Conservation (phyloP, 2,113 vertebrate species). For the Hippopotamus amphibius region DNA sequence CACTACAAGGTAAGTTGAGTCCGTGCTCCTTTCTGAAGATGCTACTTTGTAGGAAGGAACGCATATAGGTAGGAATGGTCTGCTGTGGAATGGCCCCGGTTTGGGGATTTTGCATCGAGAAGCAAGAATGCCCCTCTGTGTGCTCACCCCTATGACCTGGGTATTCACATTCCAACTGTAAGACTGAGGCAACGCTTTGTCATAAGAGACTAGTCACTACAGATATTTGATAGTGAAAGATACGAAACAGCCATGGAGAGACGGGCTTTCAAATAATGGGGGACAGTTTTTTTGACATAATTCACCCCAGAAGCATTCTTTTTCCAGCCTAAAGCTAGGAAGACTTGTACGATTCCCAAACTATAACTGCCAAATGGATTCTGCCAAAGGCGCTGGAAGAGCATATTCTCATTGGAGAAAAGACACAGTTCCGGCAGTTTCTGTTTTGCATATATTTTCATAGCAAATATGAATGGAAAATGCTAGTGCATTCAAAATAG, state of each 20-base stretch:
- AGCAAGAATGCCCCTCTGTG: background rate
- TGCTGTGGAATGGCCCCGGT: too few species aligned
- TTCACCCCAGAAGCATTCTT: background rate
- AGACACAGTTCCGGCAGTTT: background rate
- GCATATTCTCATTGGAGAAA: background rate
- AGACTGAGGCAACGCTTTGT: background rate
- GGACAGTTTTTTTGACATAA: background rate
- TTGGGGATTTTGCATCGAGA: background rate
- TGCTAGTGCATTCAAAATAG: background rate
- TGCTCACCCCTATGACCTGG: background rate
- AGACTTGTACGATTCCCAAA: background rate
- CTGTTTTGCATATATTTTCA: constrained; percentile 14
- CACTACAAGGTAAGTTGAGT: constrained; percentile 94
- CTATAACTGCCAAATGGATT: background rate
- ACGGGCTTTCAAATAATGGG: background rate
- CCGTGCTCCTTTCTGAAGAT: background rate
- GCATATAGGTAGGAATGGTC: background rate
- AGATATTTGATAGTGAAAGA: background rate
- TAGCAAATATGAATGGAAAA: background rate
- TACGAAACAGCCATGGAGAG: background rate
- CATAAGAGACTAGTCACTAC: background rate
- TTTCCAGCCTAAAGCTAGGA: background rate
- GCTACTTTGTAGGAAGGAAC: background rate
- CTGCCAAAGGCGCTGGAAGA: background rate
- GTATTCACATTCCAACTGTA: background rate